Evolutionary conservation across 1,140 invertebrate species (phyloP), one percentile per base, ranked within the genome.

Genomic region (Pygmarrhopalites habei): DNA sequence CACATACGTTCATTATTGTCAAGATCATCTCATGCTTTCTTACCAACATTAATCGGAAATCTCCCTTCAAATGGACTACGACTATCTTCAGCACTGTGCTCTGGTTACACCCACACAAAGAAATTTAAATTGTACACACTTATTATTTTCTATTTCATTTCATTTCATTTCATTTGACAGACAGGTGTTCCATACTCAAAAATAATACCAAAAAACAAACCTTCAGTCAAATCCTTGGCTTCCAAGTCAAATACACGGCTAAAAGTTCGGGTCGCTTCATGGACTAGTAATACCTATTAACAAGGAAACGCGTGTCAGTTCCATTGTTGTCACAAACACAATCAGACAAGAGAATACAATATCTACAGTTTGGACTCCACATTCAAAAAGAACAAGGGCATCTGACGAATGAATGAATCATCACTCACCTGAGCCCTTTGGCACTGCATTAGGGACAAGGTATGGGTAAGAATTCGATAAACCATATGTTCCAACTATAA

Each of bases 21-120:
- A n/a, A n/a, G n/a, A n/a, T n/a, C n/a, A n/a, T n/a, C n/a, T n/a
- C n/a, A n/a, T n/a, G n/a, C n/a, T n/a, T n/a, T n/a, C n/a, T n/a
- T n/a, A n/a, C n/a, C 95, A 69, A 95, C 86, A 75, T 95, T 95
- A 72, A 98, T 95, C 10, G 95, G 93, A 79, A 98, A 98, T 70
- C 91, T 81, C 68, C 88, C 89, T 75, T 93, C 90, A 76, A 89
- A 91, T 32, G 90, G 90, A 75, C 86, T 85, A 29, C 49, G 88
- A 69, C 87, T 82, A 15, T 85, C 82, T 72, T 88, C 87, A 53
- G 82, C 82, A 68, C 89, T 87, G 65, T 88, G 15, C 5, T 35
- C 32, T 35, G 15, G 32, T 35, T 35, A 35, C n/a, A n/a, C n/a
- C n/a, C n/a, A n/a, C n/a, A n/a, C n/a, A n/a, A n/a, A n/a, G n/a